Base-by-base conservation (phyloP, 2,888 invertebrate genomes). In the Neoscelio sp. region DNA sequence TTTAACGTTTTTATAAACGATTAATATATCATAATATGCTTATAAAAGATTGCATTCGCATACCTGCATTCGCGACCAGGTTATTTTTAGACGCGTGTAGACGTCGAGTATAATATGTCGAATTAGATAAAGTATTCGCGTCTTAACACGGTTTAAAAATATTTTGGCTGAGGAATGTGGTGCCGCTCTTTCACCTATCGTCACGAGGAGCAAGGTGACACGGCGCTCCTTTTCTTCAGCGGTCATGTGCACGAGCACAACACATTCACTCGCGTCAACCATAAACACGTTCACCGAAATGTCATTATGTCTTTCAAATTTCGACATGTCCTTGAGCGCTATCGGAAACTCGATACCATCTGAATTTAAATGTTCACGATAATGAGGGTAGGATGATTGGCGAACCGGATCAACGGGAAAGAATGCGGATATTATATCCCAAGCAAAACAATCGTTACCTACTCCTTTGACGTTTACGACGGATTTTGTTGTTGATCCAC, bases 401-500 rank as follows among this genome's bases (percentile, higher is more conserved):
- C 2, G 5, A 0, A 20, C n/a, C 3, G 35, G 17, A 17, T 44
- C 3, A 3, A 28, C 38, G 1, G 58, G 26, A 26, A 48, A 26
- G 1, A 62, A 28, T 6, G 62, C 48, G 0, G 70, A 62, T 8
- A 64, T 26, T 7, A 76, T 70, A 0, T 48, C 38, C 18, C 2
- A 5, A 2, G 54, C 54, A n/a, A 33, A 67, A 54, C 67, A 54
- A 8, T 52, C 26, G 0, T 67, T 23, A 28, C 15, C 17, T 0
- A 7, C 2, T 8, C n/a, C 7, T 44, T 46, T 18, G 2, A 73
- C 64, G 28, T 64, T 73, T 0, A 64, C 13, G 1, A 62, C 18
- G 0, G 73, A 54, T 26, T 17, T 64, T 85, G 0, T 35, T 44
- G 33, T 65, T 38, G 17, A 84, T 64, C 18, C 44, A n/a, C 60